phyloP scores from a whole-genome alignment of 1,140 invertebrate genomes.

The Platorchestia sp. region DNA sequence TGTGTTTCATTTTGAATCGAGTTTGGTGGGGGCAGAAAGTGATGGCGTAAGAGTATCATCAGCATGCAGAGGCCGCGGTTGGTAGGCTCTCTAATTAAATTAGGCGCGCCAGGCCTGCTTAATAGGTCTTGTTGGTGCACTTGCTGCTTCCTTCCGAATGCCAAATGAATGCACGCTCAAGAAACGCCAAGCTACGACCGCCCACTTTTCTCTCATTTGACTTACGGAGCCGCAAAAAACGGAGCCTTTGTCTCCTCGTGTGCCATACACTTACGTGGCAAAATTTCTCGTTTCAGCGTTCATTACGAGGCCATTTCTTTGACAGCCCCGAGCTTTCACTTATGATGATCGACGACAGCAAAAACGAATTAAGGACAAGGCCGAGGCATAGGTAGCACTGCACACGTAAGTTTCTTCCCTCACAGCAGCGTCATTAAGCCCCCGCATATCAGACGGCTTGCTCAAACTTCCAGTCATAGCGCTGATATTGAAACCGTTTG shows the following conservation, averaged over 20 bases:
- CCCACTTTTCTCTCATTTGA: constrained; percentile 35
- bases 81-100: constrained; percentile 6
- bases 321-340: neutral
- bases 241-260: neutral
- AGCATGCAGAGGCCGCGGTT: constrained; percentile 33
- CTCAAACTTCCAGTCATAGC: neutral
- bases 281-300: neutral
- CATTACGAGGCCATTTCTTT: neutral
- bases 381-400: neutral
- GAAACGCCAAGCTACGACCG: constrained; percentile 45
- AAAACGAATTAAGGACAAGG: neutral
- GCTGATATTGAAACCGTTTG: neutral
- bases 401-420: neutral
- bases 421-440: neutral
- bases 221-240: constrained; percentile 19
- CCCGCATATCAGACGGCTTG: neutral
- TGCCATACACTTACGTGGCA: neutral
- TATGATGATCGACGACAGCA: neutral
- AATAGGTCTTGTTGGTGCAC: constrained; percentile 52
- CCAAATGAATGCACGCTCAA: constrained; percentile 47
- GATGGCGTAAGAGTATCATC: neutral
- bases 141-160: constrained; percentile 19
- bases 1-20: constrained; percentile 48
- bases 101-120: constrained; percentile 18
- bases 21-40: constrained; percentile 24